Base-by-base conservation (phyloP, 53 echinoderm and acorn worm genomes). In the Holothuria scabra region DNA sequence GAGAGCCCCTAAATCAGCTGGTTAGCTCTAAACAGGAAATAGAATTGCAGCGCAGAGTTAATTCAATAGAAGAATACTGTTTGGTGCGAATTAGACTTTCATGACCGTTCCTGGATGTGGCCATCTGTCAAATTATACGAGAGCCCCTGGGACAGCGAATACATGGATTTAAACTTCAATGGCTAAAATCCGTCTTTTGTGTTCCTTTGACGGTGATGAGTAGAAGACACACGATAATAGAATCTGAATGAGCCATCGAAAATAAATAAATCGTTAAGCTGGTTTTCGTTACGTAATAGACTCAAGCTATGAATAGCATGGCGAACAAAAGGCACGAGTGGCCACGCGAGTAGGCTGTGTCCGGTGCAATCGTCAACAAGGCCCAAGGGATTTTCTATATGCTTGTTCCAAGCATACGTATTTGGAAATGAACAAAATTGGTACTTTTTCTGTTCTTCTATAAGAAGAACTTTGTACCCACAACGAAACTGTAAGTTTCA, bases 11-110 rank as follows among this genome's bases (percentile, higher is more conserved):
- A 18, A 69, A 68, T 33, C 69, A 69, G 30, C 69, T 30, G 30
- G 69, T 33, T 30, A 69, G 69, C 20, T 34, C 69, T 69, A 6
- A 33, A 33, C 69, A 69, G 69, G 69, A 34, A 69, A 69, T 69
- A 38, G 41, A 22, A 41, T 34, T 65, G 18, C 65, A 13, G 29
- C 41, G 21, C n/a, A 12, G 21, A 33, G 69, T 37, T 8, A 69
- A 69, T 69, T 69, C 35, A 69, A 69, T 69, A 69, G 69, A 69
- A 13, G 69, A 69, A 69, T 69, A 30, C 35, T 69, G 69, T 34
- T 34, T 69, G 31, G 31, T 26, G 28, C 16, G 65, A 29, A 29
- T 65, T 26, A 65, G 31, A 65, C 41, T 69, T 34, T 22, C 68
- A 33, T 20, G 35, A 11, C 69, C 69, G 41, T 69, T 33, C 35